Base-by-base conservation (phyloP, 2,888 invertebrate species). In the Magallana nippona region DNA sequence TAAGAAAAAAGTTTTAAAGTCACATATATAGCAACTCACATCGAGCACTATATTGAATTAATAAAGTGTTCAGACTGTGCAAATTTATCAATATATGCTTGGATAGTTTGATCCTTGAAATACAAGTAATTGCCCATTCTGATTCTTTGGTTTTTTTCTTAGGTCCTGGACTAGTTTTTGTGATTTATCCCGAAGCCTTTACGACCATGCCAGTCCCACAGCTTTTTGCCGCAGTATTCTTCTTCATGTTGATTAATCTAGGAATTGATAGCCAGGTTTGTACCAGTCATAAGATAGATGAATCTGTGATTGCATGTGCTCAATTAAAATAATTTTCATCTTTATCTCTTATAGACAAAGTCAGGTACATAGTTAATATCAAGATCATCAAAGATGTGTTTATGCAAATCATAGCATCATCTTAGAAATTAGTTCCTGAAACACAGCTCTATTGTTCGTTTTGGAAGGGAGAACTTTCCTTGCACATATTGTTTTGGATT, bases 141-240 rank as follows among this genome's bases (percentile, higher is more conserved):
- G 13, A n/a, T 15, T 2, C 1, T 44, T 13, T 81, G 8, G 32
- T 83, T 81, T 78, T 79, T 84, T 81, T 55, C 87, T 89, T 85
- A 93, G 93, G 93, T 63, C 93, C 93, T 8, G 93, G 93, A 2
- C 87, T 93, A 10, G 93, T 93, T 82, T 93, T 93, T 87, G 89
- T 93, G 10, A 91, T 93, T 81, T 93, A 93, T 87, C 93, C 93
- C 27, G 92, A 91, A 85, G 93, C 93, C 77, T 93, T 93, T 86
- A 86, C 88, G 79, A 89, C 90, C 44, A 91, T 93, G 92, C 92
- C 92, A 13, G 91, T 87, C 10, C 89, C 92, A 10, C 93, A 92
- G 83, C 86, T 93, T 57, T 91, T 93, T 83, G 90, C 93, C 15
- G 88, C 89, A 27, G 87, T 92, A 11, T 93, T 93, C 89, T 93